phyloP scores from a whole-genome alignment of 2,113 vertebrate genomes.

The Isurus oxyrinchus region DNA sequence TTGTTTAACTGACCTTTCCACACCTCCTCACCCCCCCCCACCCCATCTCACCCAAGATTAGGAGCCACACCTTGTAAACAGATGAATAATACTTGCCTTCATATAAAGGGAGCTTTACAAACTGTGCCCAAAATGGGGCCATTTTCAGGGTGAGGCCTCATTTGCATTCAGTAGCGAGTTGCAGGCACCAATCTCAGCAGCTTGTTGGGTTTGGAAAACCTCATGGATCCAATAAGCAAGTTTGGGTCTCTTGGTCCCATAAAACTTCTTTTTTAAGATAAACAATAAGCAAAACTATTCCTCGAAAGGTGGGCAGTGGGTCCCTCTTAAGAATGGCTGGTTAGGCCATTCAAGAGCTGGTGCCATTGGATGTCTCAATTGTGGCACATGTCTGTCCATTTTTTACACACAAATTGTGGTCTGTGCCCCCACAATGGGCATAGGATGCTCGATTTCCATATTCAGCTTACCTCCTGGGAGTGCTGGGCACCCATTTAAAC shows the following conservation, averaged over 20 bases:
- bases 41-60: neutral
- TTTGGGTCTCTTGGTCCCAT: neutral
- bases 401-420: neutral
- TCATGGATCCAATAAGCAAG: neutral
- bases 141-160: neutral
- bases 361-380: neutral
- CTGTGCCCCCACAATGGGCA: neutral
- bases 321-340: neutral
- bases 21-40: neutral
- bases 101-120: neutral
- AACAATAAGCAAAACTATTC: neutral
- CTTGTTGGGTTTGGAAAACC: neutral
- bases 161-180: neutral
- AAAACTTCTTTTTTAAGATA: neutral
- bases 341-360: neutral
- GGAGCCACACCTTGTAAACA: neutral
- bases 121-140: neutral
- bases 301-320: neutral
- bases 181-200: neutral
- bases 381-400: neutral
- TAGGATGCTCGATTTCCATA: neutral
- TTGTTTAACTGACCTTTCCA: neutral
- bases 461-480: neutral
- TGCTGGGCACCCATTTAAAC: neutral
- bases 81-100: neutral